phyloP scores from a whole-genome alignment of 2,888 invertebrate species.

The Drosophila helvetica region DNA sequence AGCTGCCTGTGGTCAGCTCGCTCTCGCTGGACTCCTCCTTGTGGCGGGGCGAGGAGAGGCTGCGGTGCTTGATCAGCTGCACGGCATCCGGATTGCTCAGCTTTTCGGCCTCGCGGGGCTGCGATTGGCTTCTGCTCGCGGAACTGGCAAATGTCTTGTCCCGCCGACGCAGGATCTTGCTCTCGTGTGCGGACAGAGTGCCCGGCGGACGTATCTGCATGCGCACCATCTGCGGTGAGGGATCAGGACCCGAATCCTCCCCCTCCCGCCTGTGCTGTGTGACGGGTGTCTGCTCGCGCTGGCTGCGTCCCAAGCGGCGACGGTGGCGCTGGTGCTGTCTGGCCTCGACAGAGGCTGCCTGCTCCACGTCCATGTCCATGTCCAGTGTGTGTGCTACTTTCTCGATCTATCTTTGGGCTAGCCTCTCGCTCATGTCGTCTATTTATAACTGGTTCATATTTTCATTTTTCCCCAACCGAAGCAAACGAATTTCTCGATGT shows the following conservation, averaged over 20 bases:
- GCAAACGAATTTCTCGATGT: constrained; percentile 34
- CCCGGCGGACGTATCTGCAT: constrained; percentile 81
- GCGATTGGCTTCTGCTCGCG: constrained; percentile 84
- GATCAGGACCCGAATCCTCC: constrained; percentile 52
- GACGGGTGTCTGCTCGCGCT: constrained; percentile 87
- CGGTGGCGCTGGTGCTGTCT: constrained; percentile 84
- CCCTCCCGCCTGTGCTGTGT: constrained; percentile 59
- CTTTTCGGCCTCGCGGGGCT: constrained; percentile 80
- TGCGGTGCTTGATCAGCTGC: constrained; percentile 81
- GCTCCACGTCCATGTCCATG: constrained; percentile 69
- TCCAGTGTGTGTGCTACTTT: constrained; percentile 47
- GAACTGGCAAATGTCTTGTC: constrained; percentile 81
- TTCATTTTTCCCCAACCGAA: constrained; percentile 30
- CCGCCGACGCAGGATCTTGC: constrained; percentile 82
- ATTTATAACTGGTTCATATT: constrained; percentile 60
- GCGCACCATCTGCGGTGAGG: constrained; percentile 65
- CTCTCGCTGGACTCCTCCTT: constrained; percentile 83
- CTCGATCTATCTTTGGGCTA: constrained; percentile 30
- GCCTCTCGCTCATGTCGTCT: constrained; percentile 48
- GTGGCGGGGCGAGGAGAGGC: constrained; percentile 83
- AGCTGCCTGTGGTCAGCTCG: constrained; percentile 67
- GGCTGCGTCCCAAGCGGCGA: constrained; percentile 85
- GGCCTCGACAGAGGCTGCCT: constrained; percentile 65
- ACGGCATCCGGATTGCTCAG: constrained; percentile 79
- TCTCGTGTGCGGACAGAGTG: constrained; percentile 81